Conservation (phyloP, 2,888 invertebrate species). For the Melikaiella ostensackeni region DNA sequence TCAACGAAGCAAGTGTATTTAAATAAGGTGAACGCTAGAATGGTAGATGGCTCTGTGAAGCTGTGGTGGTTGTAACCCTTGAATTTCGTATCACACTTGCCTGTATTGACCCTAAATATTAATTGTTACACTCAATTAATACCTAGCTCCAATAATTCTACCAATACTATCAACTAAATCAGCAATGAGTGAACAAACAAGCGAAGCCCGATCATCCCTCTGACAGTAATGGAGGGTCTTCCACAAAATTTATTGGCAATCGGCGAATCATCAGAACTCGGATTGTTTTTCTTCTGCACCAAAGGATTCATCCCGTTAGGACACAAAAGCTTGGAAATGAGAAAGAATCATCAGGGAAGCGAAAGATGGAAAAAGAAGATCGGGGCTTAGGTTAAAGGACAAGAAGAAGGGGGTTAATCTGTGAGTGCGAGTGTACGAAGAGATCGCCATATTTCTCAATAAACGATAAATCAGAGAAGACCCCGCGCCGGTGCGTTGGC, state of each 20-base stretch:
- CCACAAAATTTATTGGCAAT: constrained; percentile 37
- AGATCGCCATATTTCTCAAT: constrained; percentile 76
- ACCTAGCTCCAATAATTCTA: no score
- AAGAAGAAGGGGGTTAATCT: constrained; percentile 69
- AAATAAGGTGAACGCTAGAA: no score
- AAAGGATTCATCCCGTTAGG: constrained; percentile 22
- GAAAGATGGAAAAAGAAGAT: background rate
- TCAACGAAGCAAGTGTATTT: no score
- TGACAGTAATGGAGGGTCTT: constrained; percentile 19
- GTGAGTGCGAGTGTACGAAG: constrained; percentile 60
- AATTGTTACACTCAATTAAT: background rate
- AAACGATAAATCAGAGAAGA: constrained; percentile 75
- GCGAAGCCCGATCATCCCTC: constrained; percentile 23
- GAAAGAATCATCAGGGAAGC: background rate
- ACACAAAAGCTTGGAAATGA: constrained; percentile 19
- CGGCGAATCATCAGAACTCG: constrained; percentile 33
- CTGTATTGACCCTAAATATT: no score
- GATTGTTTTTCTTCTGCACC: constrained; percentile 43
- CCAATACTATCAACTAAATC: constrained; percentile 1
- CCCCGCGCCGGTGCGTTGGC: constrained; percentile 57
- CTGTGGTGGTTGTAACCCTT: no score
- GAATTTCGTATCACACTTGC: no score
- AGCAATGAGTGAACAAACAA: constrained; percentile 30
- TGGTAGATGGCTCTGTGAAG: no score
- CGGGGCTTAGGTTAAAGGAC: constrained; percentile 16